These are phyloP conservation scores for Chloebia gouldiae DNA, from an alignment of 2,113 vertebrate genomes.

Conservation along the genomic window DNA sequence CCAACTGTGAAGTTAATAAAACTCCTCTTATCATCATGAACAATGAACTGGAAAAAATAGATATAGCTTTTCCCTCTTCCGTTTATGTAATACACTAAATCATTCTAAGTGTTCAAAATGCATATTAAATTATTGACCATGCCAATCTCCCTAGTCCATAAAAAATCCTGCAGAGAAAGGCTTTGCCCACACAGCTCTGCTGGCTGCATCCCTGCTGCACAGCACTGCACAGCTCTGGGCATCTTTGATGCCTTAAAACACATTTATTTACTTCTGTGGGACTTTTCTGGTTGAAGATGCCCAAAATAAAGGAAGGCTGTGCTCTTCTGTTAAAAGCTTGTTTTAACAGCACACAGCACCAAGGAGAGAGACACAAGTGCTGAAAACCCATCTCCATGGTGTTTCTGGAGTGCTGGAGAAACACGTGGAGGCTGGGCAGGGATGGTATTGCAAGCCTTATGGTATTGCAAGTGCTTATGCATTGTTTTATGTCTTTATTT, in stretches of 20 bases:
- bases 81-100: background rate
- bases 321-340: background rate
- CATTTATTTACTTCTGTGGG: background rate
- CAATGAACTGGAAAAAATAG: background rate
- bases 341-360: background rate
- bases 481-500: background rate
- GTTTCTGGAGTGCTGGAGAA: background rate
- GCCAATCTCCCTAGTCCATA: background rate
- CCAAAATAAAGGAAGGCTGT: background rate
- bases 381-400: background rate
- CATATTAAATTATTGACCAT: background rate
- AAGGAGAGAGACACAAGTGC: background rate
- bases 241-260: background rate
- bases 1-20: slow-evolving; percentile 9
- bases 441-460: background rate
- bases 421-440: background rate
- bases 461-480: background rate
- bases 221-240: background rate
- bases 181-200: background rate
- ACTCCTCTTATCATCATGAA: background rate
- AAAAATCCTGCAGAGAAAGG: background rate
- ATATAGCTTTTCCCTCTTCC: background rate
- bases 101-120: background rate
- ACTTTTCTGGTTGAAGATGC: background rate
- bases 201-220: background rate